Evolutionary conservation across 2,113 vertebrate species (phyloP), one percentile per base, ranked within the genome.

Genomic region (Lamprotornis superbus): DNA sequence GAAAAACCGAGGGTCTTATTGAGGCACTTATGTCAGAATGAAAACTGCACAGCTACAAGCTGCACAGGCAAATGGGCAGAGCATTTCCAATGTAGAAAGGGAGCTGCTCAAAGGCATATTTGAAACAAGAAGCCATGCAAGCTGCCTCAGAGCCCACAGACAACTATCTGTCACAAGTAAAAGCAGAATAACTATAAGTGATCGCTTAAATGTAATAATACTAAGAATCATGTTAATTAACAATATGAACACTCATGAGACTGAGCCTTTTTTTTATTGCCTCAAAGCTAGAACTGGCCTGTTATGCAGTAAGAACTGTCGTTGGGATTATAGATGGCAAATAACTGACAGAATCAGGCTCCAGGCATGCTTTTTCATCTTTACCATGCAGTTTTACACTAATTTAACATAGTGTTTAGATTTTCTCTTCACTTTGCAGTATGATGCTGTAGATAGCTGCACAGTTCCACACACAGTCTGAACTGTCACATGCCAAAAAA

Each of bases 311-410:
- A 91, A 75, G 80, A 77, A 50, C 56, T 61, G 70, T 88, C 50
- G 1, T 30, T 65, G 79, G 61, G 57, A 56, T 87, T 89, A 94
- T n/a, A 90, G 23, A 92, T 59, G n/a, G 70, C 53, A 95, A 95
- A 68, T 78, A 92, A 96, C 47, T 89, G 70, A 94, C 87, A 96
- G 85, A 94, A 89, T 55, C 44, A 93, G 55, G 86, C 92, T 91
- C 74, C 79, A 76, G 96, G 87, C 94, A 71, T 80, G 33, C 13
- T 64, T 92, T 71, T 86, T 95, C 68, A 63, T 87, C 77, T 93
- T 91, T 79, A 64, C 28, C 44, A 82, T 70, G 63, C 17, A 64
- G 60, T 88, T 65, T 85, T 81, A 74, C 76, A 71, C 63, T 95
- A 92, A 96, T 96, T 93, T 93, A 90, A 91, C 52, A 59, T 4